Conservation (phyloP, 2,113 vertebrate genomes). For the Takifugu bimaculatus region DNA sequence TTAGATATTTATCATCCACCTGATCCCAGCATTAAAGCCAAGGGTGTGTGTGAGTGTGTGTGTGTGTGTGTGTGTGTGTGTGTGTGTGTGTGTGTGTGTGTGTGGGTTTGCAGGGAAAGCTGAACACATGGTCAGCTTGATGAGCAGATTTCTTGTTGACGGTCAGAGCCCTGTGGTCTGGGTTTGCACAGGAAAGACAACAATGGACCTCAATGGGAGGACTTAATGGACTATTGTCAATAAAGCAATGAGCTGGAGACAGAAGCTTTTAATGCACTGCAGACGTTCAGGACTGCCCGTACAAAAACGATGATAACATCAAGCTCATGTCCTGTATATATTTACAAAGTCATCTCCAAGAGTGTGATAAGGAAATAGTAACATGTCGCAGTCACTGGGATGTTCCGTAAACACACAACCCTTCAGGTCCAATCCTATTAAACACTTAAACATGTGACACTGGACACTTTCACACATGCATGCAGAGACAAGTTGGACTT, state of each 20-base stretch:
- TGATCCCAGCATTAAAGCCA: constrained; percentile 26
- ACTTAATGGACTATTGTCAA: constrained; percentile 3
- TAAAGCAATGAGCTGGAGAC: constrained; percentile 7
- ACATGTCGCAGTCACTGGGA: no score
- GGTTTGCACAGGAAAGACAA: constrained; percentile 6
- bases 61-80: constrained; percentile 2
- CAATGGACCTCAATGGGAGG: constrained; percentile 11
- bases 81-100: not conserved
- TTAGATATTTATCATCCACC: constrained; percentile 46
- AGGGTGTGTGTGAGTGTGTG: constrained; percentile 15
- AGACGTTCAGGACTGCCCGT: not conserved
- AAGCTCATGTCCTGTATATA: not conserved
- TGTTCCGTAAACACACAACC: not conserved
- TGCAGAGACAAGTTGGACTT: constrained; percentile 16
- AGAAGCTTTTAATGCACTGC: constrained; percentile 15
- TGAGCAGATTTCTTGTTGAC: constrained; percentile 37
- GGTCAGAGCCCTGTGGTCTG: constrained; percentile 10
- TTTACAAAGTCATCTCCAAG: not conserved
- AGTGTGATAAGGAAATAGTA: not conserved
- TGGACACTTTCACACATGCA: constrained; percentile 33
- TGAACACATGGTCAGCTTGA: constrained; percentile 31
- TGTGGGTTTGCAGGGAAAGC: not conserved
- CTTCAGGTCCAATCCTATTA: constrained; percentile 58
- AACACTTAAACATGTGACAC: constrained; percentile 61
- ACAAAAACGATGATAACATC: not conserved